Base-by-base conservation (phyloP, 2,113 vertebrate species). In the Sceloporus undulatus region DNA sequence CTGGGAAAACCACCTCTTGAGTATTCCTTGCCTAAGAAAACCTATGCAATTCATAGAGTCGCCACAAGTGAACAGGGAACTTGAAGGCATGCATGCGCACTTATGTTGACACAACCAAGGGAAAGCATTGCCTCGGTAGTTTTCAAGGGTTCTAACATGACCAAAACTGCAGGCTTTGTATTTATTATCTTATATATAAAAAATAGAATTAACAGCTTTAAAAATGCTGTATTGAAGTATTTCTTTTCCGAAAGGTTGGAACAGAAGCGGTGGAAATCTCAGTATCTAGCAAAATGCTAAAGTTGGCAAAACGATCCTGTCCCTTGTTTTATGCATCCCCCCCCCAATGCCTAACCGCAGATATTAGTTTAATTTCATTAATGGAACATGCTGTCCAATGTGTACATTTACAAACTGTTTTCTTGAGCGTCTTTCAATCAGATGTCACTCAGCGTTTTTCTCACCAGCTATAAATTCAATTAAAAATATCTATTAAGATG, bases 331-430 rank as follows among this genome's bases (percentile, higher is more conserved):
- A 74, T 4, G 29, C 5, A 18, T 65, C 77, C 54, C 29, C 34
- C 3, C 3, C 34, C 2, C 68, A 78, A 85, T 27, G 62, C 77
- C 52, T 40, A 80, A 79, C 10, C 14, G 4, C 3, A 54, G 40
- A 78, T 54, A 92, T 54, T 29, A 74, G 0, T 1, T 16, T 73
- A 80, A 85, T 27, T 70, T 89, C 85, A 90, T 27, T 85, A 90
- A 91, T 42, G 42, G 2, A 68, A 40, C 66, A 40, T 13, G 7
- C 48, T 88, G n/a, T 77, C 65, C 14, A 81, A 80, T 84, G 86
- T 85, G 14, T 88, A 85, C 88, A 84, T 91, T 91, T 84, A 29
- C 11, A 84, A 86, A 13, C 0, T 82, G 48, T 71, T 85, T 62
- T 89, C 82, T 71, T 52, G 38, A 38, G 11, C 0, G 29, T 71